Conservation (phyloP, 1,140 invertebrate species). For the Cecropterus lyciades region DNA sequence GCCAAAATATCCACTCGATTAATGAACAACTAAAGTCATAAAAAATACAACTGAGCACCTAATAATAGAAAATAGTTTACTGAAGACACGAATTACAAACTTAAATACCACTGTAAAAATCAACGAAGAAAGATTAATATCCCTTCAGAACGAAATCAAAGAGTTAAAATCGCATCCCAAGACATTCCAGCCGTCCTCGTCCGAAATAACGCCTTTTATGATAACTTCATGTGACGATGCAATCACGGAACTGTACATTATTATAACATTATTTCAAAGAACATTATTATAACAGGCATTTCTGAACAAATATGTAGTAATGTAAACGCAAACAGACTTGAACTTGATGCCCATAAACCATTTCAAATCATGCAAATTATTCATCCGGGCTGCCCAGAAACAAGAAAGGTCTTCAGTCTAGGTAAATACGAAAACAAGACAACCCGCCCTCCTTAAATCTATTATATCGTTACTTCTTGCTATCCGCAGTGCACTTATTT, state of each 20-base stretch:
- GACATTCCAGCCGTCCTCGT: neutral
- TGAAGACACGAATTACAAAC: constrained; percentile 1
- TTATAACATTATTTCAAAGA: too few relatives aligned
- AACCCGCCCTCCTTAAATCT: constrained; percentile 4
- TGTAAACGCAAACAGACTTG: neutral
- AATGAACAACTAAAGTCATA: constrained; percentile 9
- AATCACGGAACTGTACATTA: neutral
- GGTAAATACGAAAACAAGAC: neutral
- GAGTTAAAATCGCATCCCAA: neutral
- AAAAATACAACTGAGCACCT: constrained; percentile 9
- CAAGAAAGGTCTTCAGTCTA: neutral
- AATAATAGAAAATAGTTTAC: neutral
- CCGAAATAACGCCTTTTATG: too few relatives aligned
- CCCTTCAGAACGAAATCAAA: constrained; percentile 8
- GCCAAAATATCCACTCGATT: neutral
- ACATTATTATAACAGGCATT: constrained; percentile 11
- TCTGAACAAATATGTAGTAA: neutral
- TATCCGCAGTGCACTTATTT: too few relatives aligned
- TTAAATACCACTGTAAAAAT: neutral
- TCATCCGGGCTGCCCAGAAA: neutral
- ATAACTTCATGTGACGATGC: too few relatives aligned
- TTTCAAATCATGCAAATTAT: constrained; percentile 3
- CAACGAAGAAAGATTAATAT: constrained; percentile 2
- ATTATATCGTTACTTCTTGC: too few relatives aligned
- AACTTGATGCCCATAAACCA: neutral